phyloP scores from a whole-genome alignment of 2,797 vertebrate genomes.

The Ceryle rudis region DNA sequence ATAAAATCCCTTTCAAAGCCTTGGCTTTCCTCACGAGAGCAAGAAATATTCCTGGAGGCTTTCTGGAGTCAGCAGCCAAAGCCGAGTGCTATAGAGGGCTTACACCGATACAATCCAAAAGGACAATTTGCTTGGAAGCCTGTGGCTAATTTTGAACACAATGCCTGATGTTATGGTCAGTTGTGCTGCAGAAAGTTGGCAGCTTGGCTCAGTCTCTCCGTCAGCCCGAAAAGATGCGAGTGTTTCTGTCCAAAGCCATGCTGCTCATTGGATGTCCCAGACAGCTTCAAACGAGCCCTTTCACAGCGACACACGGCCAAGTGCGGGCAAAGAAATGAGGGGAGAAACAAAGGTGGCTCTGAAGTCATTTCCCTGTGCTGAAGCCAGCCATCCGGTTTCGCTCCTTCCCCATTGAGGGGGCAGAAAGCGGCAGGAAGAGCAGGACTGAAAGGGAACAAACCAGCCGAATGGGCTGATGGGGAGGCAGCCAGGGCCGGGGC shows the following conservation, averaged over 20 bases:
- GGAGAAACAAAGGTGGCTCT: conserved; percentile 83
- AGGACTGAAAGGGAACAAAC: conserved; percentile 86
- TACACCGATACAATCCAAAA: conserved; percentile 68
- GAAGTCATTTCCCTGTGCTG: conserved; percentile 88
- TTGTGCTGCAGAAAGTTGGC: conserved; percentile 74
- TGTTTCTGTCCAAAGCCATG: conserved; percentile 64
- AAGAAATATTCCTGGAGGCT: conserved; percentile 17
- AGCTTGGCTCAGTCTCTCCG: conserved; percentile 62
- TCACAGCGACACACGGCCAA: conserved; percentile 78
- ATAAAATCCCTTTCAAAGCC: conserved; percentile 12
- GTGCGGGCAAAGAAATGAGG: conserved; percentile 72
- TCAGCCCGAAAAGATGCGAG: conserved; percentile 68
- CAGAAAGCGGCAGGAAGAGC: conserved; percentile 92
- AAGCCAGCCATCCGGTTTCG: conserved; percentile 88
- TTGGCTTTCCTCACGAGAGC: conserved; percentile 19
- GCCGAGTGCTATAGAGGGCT: conserved; percentile 63
- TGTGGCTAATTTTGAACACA: conserved; percentile 77
- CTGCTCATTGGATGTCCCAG: conserved; percentile 72
- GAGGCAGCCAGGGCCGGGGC: conserved; percentile 77
- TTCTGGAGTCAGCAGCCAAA: conserved; percentile 32
- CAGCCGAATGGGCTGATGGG: conserved; percentile 84
- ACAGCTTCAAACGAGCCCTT: conserved; percentile 71
- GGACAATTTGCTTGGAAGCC: conserved; percentile 79
- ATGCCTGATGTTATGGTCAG: conserved; percentile 74
- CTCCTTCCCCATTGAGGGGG: conserved; percentile 87